Percentiles rank a stretch among this genome's conserved stretches.
These are phyloP conservation scores for Leuciscus waleckii DNA, from an alignment of 2,797 vertebrate genomes.

Conservation along the genomic window DNA sequence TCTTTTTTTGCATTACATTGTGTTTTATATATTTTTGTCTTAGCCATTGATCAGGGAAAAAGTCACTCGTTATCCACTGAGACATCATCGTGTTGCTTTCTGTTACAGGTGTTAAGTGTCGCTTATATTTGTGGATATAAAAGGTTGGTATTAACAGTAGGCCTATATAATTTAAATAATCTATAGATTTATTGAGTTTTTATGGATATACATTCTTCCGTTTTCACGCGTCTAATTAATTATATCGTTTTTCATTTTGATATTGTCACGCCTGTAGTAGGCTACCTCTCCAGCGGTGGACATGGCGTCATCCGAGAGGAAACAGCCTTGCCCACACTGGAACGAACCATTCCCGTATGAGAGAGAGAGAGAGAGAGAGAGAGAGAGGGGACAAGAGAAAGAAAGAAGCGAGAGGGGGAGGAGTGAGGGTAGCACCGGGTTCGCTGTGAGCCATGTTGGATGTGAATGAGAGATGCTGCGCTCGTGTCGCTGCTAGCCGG, in stretches of 20 bases:
- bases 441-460: constrained; percentile 94
- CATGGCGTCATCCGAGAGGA: constrained; percentile 76
- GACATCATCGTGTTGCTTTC: background rate
- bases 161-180: background rate
- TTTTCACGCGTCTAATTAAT: background rate
- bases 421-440: constrained; percentile 82
- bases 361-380: constrained; percentile 74
- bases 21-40: background rate
- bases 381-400: constrained; percentile 72
- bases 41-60: background rate
- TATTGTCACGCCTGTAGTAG: constrained; percentile 13
- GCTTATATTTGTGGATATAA: background rate
- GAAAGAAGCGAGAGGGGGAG: constrained; percentile 72
- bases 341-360: constrained; percentile 77
- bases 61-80: background rate
- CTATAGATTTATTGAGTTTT: background rate
- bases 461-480: constrained; percentile 83
- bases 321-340: constrained; percentile 75
- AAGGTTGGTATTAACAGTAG: background rate
- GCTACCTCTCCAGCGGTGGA: constrained; percentile 75
- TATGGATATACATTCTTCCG: background rate
- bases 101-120: background rate
- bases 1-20: background rate
- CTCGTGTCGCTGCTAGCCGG: constrained; percentile 76
- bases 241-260: constrained; percentile 3